Percentiles rank a stretch among this genome's conserved stretches.
Evolutionary conservation across 2,888 invertebrate genomes (phyloP).

Genomic region (Drosophila aldrichi): DNA sequence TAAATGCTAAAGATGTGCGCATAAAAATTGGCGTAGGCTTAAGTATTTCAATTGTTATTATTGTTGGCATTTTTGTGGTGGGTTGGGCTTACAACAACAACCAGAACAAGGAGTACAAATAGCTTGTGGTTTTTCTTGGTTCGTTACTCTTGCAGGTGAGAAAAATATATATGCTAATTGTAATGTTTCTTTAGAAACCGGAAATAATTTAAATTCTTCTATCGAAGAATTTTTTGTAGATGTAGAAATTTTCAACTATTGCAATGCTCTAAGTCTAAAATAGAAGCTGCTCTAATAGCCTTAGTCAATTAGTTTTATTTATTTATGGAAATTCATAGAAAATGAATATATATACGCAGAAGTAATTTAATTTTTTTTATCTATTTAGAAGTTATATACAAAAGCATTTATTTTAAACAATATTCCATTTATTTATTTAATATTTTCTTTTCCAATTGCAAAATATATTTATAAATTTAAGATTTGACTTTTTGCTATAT

Average conservation of each 20-base stretch:
- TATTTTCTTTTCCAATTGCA: too few species aligned
- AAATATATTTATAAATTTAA: too few species aligned
- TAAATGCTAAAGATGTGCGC: slow-evolving; percentile 38
- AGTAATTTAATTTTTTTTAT: too few species aligned
- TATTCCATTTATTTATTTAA: background rate
- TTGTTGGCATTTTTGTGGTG: slow-evolving; percentile 48
- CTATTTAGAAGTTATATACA: too few species aligned
- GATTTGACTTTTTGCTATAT: too few species aligned
- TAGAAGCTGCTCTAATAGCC: background rate
- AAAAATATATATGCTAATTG: slow-evolving; percentile 7
- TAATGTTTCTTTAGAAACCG: background rate
- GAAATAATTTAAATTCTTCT: slow-evolving; percentile 1
- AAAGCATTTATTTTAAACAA: too few species aligned
- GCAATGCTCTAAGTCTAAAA: background rate
- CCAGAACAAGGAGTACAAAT: slow-evolving; percentile 19
- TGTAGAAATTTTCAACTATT: slow-evolving; percentile 1
- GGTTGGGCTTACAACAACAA: slow-evolving; percentile 35
- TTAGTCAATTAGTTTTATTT: background rate
- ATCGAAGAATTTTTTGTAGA: background rate
- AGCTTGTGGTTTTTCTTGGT: slow-evolving; percentile 35
- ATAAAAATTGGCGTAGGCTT: slow-evolving; percentile 57
- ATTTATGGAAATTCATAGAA: background rate
- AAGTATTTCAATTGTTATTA: slow-evolving; percentile 29
- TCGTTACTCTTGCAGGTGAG: slow-evolving; percentile 36
- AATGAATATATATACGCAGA: background rate